Base-by-base conservation (phyloP, 2,113 vertebrate species). In the Thalassarche chlororhynchos region DNA sequence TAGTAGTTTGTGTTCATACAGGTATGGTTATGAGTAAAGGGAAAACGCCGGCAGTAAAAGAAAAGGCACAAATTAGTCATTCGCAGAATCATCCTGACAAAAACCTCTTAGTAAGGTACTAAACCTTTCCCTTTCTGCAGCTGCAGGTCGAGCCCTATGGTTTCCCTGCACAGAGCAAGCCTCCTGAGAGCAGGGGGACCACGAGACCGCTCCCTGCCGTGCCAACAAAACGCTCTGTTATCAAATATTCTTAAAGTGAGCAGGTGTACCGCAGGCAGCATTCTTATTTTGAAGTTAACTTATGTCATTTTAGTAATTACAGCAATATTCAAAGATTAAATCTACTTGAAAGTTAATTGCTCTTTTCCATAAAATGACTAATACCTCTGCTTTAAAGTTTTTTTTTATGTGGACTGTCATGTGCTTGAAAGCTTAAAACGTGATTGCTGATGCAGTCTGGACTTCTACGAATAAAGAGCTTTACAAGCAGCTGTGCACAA, bases 361-460 rank as follows among this genome's bases (percentile, higher is more conserved):
- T 71, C 77, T 94, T 89, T 91, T 92, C 77, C 68, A 78, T 74
- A 85, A 93, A 87, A 87, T 85, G 70, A 96, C 82, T 97, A 95
- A 91, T 51, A 84, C 52, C 52, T 89, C n/a, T 96, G 70, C 31
- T 76, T 87, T 64, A 5, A 3, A 8, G 38, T 4, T 32, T 38
- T n/a, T 34, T 34, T 79, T 36, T 52, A 61, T 44, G 34, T 11
- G 18, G 49, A 93, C 54, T 62, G 58, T 70, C 70, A 10, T 34
- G 58, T 79, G 58, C 61, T 83, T 77, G 68, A 85, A 93, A 96
- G 62, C 40, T 79, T 96, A 61, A 89, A 94, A 76, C 1, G 3
- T 11, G 36, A 69, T 34, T 94, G 87, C 47, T 60, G 68, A 38
- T 81, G 71, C 68, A 86, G 51, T 29, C 36, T 61, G 71, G 52